Evolutionary conservation across 2,113 vertebrate genomes (phyloP), one percentile per base, ranked within the genome.

Genomic region (Istiophorus platypterus): DNA sequence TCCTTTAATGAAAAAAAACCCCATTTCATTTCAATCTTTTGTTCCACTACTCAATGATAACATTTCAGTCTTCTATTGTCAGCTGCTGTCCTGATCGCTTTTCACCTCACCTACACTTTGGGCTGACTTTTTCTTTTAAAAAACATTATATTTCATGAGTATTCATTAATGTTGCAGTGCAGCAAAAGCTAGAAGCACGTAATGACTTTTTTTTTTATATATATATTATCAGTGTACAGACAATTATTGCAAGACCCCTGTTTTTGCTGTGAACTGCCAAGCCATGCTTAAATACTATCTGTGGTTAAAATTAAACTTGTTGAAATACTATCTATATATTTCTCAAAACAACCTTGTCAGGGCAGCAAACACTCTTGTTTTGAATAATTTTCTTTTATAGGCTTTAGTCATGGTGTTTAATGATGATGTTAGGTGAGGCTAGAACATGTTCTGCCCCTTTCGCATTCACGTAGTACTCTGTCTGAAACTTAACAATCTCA

Each of bases 1-100:
- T 73, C 5, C 39, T 49, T 87, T 84, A 58, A 87, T 59, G 72
- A 62, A 72, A 81, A 76, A 77, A 54, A 85, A 76, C 73, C 71
- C 34, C 14, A 65, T 31, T 62, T 17, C 17, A 54, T 62, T 54
- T 51, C 15, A 51, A 1, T 39, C 14, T 29, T 49, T 22, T 26
- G 20, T 20, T 41, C 7, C 1, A 15, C 20, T 56, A 15, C 47
- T 29, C 45, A 5, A 24, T 57, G 57, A 69, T 69, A 76, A 58
- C 20, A 72, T 59, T 52, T 62, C 54, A 58, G 26, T 51, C 20
- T 17, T 15, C 22, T 56, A 8, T 39, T 64, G 57, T 70, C 20
- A 31, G 12, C 1, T 20, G 15, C 26, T 26, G 13, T 42, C 14
- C 3, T 24, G 18, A 49, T 26, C 29, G 7, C 3, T 71, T 54